phyloP scores from a whole-genome alignment of 2,113 vertebrate genomes.

The Mesoclemmys tuberculata region DNA sequence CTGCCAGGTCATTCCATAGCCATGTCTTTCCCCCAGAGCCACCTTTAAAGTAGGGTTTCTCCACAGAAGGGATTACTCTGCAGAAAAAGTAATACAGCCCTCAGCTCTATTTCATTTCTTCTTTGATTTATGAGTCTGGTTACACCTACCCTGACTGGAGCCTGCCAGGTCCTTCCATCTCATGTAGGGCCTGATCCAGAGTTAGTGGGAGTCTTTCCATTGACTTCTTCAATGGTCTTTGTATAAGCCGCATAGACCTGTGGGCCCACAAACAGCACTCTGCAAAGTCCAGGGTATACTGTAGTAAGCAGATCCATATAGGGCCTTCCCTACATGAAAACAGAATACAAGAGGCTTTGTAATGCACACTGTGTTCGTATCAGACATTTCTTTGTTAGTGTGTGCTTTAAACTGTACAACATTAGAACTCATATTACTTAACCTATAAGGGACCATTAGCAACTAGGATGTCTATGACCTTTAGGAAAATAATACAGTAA shows the following conservation, averaged over 20 bases:
- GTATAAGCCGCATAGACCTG: not conserved
- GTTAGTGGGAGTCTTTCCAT: not conserved
- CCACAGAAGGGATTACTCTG: not conserved
- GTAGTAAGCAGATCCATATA: not conserved
- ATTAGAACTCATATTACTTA: conserved; percentile 6
- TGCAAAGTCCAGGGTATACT: not conserved
- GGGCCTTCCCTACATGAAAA: not conserved
- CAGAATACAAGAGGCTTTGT: not conserved
- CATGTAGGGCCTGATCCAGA: not conserved
- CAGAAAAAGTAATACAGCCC: not conserved
- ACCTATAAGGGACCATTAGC: not conserved
- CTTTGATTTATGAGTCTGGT: not conserved
- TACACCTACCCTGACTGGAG: no score
- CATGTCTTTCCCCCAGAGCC: not conserved
- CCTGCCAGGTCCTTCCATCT: not conserved
- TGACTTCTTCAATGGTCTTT: not conserved
- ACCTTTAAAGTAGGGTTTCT: not conserved
- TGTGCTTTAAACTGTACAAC: not conserved
- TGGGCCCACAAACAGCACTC: not conserved
- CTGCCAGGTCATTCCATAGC: not conserved
- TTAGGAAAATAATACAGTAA: conserved; percentile 20
- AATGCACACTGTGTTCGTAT: not conserved
- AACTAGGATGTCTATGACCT: not conserved
- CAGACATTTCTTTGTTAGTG: not conserved
- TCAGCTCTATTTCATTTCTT: not conserved